Evolutionary conservation across 1,140 invertebrate genomes (phyloP).

Genomic region (Antheraea pernyi): DNA sequence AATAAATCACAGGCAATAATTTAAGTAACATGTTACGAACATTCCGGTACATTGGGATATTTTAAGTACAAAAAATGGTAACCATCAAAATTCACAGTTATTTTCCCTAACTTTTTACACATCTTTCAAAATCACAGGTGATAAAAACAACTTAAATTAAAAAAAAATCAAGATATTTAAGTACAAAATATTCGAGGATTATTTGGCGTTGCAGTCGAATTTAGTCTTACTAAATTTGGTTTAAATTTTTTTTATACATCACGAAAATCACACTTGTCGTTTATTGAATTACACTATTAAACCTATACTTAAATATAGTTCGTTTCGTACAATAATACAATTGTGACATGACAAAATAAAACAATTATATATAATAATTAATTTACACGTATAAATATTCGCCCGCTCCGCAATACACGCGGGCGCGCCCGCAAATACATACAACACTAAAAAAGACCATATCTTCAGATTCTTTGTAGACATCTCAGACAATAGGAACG

Average conservation of each 20-base stretch:
- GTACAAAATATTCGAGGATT: slow-evolving; percentile 16
- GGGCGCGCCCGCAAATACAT: background rate
- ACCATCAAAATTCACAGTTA: background rate
- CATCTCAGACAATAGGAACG: slow-evolving; percentile 31
- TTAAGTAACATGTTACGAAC: slow-evolving; percentile 1
- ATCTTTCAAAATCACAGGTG: background rate
- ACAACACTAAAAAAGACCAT: background rate
- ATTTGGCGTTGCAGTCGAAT: slow-evolving; percentile 11
- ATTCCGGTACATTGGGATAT: background rate
- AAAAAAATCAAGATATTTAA: slow-evolving; percentile 16
- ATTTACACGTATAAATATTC: background rate
- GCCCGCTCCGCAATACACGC: background rate
- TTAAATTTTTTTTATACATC: background rate
- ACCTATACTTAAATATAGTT: slow-evolving; percentile 49
- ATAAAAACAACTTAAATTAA: background rate
- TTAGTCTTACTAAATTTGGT: slow-evolving; percentile 4
- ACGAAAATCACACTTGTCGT: slow-evolving; percentile 44
- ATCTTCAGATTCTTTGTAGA: slow-evolving; percentile 25
- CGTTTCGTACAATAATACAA: slow-evolving; percentile 35
- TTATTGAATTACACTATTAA: slow-evolving; percentile 37
- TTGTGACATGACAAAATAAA: slow-evolving; percentile 27
- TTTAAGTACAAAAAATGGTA: slow-evolving; percentile 1
- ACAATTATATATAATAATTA: slow-evolving; percentile 5
- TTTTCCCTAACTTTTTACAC: background rate
- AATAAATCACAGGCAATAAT: slow-evolving; percentile 1